phyloP scores from a whole-genome alignment of 2,113 vertebrate species.

The Xiphophorus couchianus region DNA sequence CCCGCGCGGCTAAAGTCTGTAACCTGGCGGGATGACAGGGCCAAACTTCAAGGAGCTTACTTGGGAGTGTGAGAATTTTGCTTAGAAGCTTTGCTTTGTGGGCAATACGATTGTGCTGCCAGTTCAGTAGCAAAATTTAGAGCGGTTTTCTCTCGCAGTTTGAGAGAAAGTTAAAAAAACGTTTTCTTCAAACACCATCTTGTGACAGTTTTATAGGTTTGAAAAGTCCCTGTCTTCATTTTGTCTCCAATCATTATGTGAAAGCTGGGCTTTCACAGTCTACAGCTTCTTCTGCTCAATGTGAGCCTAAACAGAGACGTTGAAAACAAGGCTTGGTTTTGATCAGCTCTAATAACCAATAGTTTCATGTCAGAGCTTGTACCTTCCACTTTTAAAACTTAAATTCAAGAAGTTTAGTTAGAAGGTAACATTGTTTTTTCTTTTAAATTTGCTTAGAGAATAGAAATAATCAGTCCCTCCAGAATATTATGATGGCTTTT shows the following conservation, averaged over 20 bases:
- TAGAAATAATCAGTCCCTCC: too few species aligned
- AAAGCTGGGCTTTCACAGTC: not conserved
- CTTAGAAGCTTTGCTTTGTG: not conserved
- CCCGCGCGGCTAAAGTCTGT: conserved; percentile 20
- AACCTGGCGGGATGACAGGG: conserved; percentile 45
- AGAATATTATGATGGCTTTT: too few species aligned
- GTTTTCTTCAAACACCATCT: not conserved
- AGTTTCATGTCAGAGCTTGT: too few species aligned
- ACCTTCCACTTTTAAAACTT: too few species aligned
- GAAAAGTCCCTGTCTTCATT: too few species aligned
- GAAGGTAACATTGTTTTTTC: too few species aligned
- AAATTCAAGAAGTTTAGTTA: too few species aligned
- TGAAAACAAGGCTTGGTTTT: not conserved
- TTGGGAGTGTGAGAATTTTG: conserved; percentile 23
- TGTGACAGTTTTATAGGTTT: too few species aligned
- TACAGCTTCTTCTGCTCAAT: not conserved
- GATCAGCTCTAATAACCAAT: not conserved
- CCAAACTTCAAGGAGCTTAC: conserved; percentile 23
- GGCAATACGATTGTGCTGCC: conserved; percentile 4
- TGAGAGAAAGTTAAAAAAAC: not conserved
- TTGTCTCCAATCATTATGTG: not conserved
- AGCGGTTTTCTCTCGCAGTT: not conserved
- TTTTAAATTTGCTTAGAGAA: too few species aligned
- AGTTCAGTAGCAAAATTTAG: conserved; percentile 9
- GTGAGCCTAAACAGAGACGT: too few species aligned